Evolutionary conservation across 2,797 vertebrate species (phyloP).

Genomic region (Danio tinwini): DNA sequence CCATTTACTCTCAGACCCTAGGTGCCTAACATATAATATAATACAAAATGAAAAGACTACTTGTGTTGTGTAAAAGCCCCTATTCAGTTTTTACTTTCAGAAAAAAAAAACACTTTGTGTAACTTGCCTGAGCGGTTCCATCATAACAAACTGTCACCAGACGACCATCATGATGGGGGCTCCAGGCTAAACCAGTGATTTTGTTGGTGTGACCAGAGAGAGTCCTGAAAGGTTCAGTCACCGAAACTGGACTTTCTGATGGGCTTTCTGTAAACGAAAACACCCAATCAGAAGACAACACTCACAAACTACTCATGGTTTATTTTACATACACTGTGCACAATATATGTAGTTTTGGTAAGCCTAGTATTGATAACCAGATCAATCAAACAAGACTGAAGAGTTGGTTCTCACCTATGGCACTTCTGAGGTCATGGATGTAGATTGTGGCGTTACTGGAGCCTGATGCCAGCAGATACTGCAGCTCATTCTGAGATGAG

Average conservation of each 20-base stretch:
- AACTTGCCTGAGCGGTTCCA: conserved; percentile 90
- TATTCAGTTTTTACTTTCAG: no score
- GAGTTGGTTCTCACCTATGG: conserved; percentile 77
- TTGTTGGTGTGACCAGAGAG: conserved; percentile 92
- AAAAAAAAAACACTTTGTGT: background rate
- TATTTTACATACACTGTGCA: background rate
- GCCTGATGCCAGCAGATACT: conserved; percentile 88
- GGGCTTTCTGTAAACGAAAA: conserved; percentile 76
- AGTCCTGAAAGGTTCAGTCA: conserved; percentile 89
- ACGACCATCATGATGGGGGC: conserved; percentile 88
- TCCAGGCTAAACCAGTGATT: conserved; percentile 92
- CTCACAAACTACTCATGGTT: background rate
- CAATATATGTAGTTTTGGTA: background rate
- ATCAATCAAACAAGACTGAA: background rate
- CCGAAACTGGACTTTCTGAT: conserved; percentile 75
- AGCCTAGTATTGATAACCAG: no score
- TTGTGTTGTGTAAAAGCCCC: no score
- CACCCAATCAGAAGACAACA: background rate
- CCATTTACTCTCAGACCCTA: no score
- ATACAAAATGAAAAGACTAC: no score
- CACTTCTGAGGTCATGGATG: conserved; percentile 83
- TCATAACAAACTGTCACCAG: conserved; percentile 92
- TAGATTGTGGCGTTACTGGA: conserved; percentile 92
- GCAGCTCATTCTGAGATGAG: conserved; percentile 75
- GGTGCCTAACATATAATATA: no score